Evolutionary conservation across 2,113 vertebrate species (phyloP).

Genomic region (Oreocharis arfaki): DNA sequence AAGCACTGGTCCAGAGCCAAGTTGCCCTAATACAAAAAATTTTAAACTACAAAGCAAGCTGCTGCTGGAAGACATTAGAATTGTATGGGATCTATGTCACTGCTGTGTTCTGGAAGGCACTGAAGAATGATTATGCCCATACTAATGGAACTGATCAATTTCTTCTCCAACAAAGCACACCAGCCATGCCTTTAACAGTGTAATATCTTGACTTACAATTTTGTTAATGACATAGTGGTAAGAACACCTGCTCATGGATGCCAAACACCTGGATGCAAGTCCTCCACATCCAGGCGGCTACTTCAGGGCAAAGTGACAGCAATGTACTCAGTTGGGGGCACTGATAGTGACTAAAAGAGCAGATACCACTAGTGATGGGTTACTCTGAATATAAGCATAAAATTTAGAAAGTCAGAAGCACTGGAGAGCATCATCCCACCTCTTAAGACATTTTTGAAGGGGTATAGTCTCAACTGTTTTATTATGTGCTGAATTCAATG

Average conservation of each 20-base stretch:
- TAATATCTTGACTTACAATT: neutral
- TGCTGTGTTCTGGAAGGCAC: conserved; percentile 7
- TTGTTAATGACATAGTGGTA: neutral
- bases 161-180: neutral
- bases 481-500: neutral
- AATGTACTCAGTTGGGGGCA: neutral
- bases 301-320: neutral
- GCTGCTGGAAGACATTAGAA: neutral
- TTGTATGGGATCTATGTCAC: neutral
- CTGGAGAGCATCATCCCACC: neutral
- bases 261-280: neutral
- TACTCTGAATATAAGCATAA: neutral
- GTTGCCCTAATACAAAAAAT: neutral
- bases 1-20: conserved; percentile 27
- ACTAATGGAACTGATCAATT: neutral
- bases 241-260: neutral
- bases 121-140: neutral
- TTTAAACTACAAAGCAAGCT: neutral
- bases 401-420: neutral
- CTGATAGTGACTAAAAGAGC: neutral
- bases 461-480: neutral
- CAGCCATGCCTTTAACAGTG: neutral
- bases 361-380: neutral
- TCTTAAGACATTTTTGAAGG: neutral
- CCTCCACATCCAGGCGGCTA: neutral